Base-by-base conservation (phyloP, 1,140 invertebrate genomes). In the Trichonephila inaurata region DNA sequence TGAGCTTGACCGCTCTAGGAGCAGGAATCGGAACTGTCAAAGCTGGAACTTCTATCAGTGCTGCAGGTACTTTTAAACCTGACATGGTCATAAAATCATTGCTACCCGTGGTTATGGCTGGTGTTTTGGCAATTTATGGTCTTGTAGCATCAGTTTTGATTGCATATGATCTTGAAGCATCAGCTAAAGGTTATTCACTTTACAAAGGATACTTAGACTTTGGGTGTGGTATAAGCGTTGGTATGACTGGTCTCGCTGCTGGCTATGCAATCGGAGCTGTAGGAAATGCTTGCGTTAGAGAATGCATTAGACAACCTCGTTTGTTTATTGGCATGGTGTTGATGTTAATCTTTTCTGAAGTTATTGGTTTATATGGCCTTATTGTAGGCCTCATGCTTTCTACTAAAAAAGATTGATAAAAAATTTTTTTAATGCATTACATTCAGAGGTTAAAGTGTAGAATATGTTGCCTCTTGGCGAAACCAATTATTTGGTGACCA, bases 21-120 rank as follows among this genome's bases (percentile, higher is more conserved):
- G 99, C 99, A 94, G 99, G 99, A 87, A 99, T 99, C 97, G 99
- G 99, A 95, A 99, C 99, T 95, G 99, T 99, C 86, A 99, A 99
- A 96, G 99, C 99, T 95, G 99, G 99, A 95, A 99, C 98, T 94
- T 99, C 99, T 96, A 99, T 99, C 96, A 98, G 99, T 95, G 99
- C 99, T 95, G 99, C 99, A 99, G 99, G 99, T 95, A 99, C 99
- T 95, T 99, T 99, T 98, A 97, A 99, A 96, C 99, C 99, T 91
- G 99, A 99, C 96, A 97, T 99, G 95, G 99, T 99, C 96, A 99
- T 99, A 99, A 99, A 99, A 96, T 99, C 98, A 95, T 99, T 99
- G 96, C 99, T 99, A 97, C 99, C 99, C 95, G 99, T 99, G 95
- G 99, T 99, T 97, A 99, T 99, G 99, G 99, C 99, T 96, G 99